These are phyloP conservation scores for Trachymyrmex cornetzi DNA, from an alignment of 1,140 invertebrate genomes.

Conservation along the genomic window DNA sequence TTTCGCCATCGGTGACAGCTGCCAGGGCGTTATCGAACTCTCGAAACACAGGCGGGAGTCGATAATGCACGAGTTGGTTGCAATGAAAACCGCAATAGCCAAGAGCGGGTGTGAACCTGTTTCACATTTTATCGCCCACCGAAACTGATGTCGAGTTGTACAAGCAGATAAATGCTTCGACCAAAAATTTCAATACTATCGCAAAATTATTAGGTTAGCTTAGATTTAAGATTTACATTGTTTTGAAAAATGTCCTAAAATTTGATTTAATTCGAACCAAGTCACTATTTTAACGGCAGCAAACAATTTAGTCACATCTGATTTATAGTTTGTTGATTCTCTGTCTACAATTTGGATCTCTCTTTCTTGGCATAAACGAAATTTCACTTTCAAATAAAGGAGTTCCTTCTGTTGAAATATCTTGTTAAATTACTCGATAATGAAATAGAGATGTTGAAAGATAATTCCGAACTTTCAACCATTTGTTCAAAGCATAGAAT, in stretches of 20 bases:
- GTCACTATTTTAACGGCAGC: background rate
- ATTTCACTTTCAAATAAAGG: too few species aligned
- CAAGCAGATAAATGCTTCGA: slow-evolving; percentile 31
- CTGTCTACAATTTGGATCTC: too few species aligned
- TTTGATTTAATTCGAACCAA: background rate
- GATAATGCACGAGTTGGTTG: slow-evolving; percentile 63
- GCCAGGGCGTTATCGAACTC: slow-evolving; percentile 65
- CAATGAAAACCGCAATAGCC: slow-evolving; percentile 60
- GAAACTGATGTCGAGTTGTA: slow-evolving; percentile 36
- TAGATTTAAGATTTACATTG: too few species aligned
- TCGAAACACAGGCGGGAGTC: slow-evolving; percentile 62
- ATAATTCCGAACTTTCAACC: too few species aligned
- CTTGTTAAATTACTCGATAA: too few species aligned
- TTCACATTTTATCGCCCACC: slow-evolving; percentile 60
- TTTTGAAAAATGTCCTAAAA: background rate
- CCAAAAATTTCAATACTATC: background rate
- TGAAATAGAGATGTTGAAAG: too few species aligned
- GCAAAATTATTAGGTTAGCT: background rate
- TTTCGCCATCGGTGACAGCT: slow-evolving; percentile 64
- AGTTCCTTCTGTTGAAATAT: too few species aligned
- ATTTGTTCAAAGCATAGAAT: too few species aligned
- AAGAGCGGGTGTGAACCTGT: slow-evolving; percentile 55
- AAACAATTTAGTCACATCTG: background rate
- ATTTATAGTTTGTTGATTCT: background rate
- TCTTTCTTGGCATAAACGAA: too few species aligned